Conservation (phyloP, 2,797 vertebrate species). For the Myripristis jacobus region DNA sequence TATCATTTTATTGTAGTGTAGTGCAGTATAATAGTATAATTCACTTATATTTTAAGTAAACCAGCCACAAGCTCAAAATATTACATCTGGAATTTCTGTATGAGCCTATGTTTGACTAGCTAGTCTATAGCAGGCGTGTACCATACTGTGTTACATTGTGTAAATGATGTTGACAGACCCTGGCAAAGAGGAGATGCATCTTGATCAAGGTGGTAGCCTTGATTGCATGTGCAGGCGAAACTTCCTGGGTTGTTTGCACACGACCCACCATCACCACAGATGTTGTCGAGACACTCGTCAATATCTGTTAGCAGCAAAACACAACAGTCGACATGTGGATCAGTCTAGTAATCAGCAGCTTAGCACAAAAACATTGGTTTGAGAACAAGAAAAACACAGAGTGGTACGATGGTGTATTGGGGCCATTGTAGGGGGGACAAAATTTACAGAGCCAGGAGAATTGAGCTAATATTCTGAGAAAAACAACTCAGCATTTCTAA, state of each 20-base stretch:
- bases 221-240: conserved; percentile 30
- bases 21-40: too few relatives aligned
- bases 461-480: too few relatives aligned
- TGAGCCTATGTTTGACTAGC: too few relatives aligned
- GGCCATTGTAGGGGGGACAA: too few relatives aligned
- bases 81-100: too few relatives aligned
- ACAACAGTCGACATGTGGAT: background rate
- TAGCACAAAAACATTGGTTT: too few relatives aligned
- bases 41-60: too few relatives aligned
- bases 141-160: background rate
- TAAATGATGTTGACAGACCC: conserved; percentile 44
- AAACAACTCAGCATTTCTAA: too few relatives aligned
- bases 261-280: conserved; percentile 43
- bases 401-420: background rate
- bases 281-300: conserved; percentile 43
- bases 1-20: too few relatives aligned
- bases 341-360: background rate
- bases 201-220: conserved; percentile 15
- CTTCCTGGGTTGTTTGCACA: conserved; percentile 49
- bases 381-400: background rate
- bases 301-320: conserved; percentile 45
- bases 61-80: too few relatives aligned
- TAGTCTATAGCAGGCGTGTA: too few relatives aligned
- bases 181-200: conserved; percentile 25
- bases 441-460: too few relatives aligned